Conservation (phyloP, 2,113 vertebrate genomes). For the Gymnocephalus cernua region DNA sequence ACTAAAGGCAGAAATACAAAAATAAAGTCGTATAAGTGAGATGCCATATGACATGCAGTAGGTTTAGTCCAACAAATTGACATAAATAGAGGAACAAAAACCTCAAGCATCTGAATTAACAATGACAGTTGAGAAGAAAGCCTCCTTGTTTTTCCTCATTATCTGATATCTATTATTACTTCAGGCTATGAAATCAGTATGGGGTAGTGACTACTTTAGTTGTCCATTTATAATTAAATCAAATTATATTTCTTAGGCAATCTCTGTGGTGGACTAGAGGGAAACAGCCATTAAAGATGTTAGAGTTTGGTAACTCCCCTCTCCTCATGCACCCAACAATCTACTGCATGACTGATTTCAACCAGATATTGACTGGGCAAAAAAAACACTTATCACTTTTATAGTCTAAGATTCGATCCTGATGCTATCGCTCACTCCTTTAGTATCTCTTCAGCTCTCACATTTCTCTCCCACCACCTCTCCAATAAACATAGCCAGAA, state of each 20-base stretch:
- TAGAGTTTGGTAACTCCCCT: neutral
- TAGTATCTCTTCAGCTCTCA: neutral
- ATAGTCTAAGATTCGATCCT: neutral
- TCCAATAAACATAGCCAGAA: neutral
- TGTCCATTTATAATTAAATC: slow-evolving; percentile 23
- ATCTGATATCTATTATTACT: slow-evolving; percentile 14
- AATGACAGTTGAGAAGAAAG: slow-evolving; percentile 20
- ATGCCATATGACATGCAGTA: neutral
- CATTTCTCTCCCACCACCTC: neutral
- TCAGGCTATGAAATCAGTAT: neutral
- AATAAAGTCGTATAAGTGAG: neutral
- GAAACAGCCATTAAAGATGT: neutral
- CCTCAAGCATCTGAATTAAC: neutral
- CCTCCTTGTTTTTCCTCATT: slow-evolving; percentile 42
- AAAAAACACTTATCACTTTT: slow-evolving; percentile 11
- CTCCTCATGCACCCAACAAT: neutral
- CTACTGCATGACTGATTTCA: slow-evolving; percentile 37
- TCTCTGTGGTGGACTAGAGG: neutral
- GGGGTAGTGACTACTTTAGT: neutral
- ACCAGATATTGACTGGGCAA: slow-evolving; percentile 14
- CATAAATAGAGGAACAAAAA: slow-evolving; percentile 20
- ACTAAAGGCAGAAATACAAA: neutral
- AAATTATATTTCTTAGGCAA: neutral
- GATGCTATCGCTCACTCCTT: neutral
- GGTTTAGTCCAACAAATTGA: slow-evolving; percentile 9